These are phyloP conservation scores for Andricus curvator DNA, from an alignment of 2,888 invertebrate genomes.

Conservation along the genomic window DNA sequence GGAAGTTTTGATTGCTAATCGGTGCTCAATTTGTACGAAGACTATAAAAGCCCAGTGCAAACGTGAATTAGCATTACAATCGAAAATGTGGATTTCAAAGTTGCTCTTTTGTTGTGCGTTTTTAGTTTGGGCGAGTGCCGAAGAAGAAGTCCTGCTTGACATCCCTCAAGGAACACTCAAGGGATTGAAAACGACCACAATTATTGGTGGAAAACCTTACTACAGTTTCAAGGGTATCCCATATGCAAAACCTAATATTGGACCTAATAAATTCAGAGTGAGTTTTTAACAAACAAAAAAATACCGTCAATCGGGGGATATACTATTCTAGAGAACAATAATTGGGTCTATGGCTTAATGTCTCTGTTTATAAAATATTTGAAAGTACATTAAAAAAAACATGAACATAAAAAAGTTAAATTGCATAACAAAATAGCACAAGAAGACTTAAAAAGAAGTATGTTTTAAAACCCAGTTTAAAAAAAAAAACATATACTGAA, in stretches of 20 bases:
- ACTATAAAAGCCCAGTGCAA: constrained; percentile 46
- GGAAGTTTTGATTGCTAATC: constrained; percentile 27
- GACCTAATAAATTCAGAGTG: constrained; percentile 68
- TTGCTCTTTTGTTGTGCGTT: constrained; percentile 54
- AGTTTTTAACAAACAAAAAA: constrained; percentile 32
- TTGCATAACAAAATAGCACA: too few species aligned
- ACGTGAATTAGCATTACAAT: not conserved
- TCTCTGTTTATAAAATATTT: too few species aligned
- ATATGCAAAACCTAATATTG: constrained; percentile 69
- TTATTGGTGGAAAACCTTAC: constrained; percentile 60
- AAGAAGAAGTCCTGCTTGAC: constrained; percentile 65
- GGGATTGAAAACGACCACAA: constrained; percentile 66
- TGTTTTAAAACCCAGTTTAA: too few species aligned
- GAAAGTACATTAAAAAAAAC: too few species aligned
- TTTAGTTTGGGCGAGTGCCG: constrained; percentile 52
- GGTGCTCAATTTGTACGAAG: constrained; percentile 41
- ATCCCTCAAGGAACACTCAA: constrained; percentile 69
- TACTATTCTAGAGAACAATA: too few species aligned
- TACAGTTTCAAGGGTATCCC: constrained; percentile 74
- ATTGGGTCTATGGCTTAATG: too few species aligned
- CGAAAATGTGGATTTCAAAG: constrained; percentile 62
- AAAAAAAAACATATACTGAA: too few species aligned
- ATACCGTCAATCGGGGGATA: too few species aligned
- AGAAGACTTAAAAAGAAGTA: too few species aligned
- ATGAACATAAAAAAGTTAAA: too few species aligned